Evolutionary conservation across 2,797 vertebrate species (phyloP), one percentile per base, ranked within the genome.

Genomic region (Spinibarbus caldwelli): DNA sequence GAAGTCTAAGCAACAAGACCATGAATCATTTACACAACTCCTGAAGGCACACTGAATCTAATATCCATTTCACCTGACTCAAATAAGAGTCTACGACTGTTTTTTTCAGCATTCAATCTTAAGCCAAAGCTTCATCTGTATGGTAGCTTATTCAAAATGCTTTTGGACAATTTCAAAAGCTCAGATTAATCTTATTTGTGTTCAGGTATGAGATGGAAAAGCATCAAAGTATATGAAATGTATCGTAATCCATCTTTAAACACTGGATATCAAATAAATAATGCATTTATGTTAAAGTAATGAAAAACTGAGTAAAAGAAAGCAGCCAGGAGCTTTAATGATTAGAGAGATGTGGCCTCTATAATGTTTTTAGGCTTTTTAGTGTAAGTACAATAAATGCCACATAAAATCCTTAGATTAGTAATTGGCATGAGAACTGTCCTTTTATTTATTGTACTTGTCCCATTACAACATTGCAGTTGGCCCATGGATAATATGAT

Each of bases 11-110:
- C 67, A 68, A 31, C 83, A 83, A 75, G 64, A 26, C 59, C 83
- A 87, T 43, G 73, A 85, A 75, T 59, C 75, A 70, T 78, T 84
- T 57, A 59, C 47, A 68, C 11, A 77, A 43, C 73, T 77, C n/a
- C 73, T 84, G 45, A 29, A 54, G 73, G 82, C 62, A 38, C 45
- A 52, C 57, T 23, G 76, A 81, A 72, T 87, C 38, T 71, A 62
- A 78, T 78, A 85, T 72, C 72, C 70, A 29, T 80, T 72, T 85
- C 70, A 80, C 43, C 36, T 85, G 57, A 62, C 73, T 83, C 57
- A 73, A 82, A 84, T 82, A 77, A 83, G 41, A 78, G 85, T 52
- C 52, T 5, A 19, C n/a, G 14, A 75, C 41, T 14, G 29, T 52
- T 31, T 75, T 78, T 57, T 41, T 47, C 57, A 26, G 31, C 64